A percentile compares a stretch with the other conserved stretches of the same genome.
Conservation (phyloP, 2,797 vertebrate species). For the Tapera naevia region DNA sequence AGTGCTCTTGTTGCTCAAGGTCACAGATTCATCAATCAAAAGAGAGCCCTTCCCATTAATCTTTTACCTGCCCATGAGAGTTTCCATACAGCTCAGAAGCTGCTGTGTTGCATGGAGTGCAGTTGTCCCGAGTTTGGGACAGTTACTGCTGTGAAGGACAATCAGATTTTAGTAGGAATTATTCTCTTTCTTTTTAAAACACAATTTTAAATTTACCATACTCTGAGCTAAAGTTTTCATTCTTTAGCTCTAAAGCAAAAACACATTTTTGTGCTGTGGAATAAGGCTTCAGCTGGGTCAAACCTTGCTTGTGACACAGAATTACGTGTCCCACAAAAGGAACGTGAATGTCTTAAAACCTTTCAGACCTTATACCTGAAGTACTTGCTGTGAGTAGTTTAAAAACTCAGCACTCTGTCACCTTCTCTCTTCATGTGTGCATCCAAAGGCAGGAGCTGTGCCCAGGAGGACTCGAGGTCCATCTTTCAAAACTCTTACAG, state of each 20-base stretch:
- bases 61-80: conserved; percentile 28
- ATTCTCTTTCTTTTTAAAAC: neutral
- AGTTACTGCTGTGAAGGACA: neutral
- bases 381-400: neutral
- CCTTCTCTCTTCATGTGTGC: neutral
- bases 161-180: neutral
- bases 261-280: neutral
- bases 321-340: fast-evolving
- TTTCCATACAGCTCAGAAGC: neutral
- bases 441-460: neutral
- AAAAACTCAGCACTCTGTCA: neutral
- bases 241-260: neutral
- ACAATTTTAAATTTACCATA: neutral
- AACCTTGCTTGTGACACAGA: neutral
- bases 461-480: neutral
- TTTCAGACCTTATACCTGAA: neutral
- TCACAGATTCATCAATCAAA: conserved; percentile 60
- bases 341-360: neutral
- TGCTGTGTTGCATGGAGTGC: neutral
- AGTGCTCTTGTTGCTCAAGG: conserved; percentile 50
- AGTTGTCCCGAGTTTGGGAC: neutral
- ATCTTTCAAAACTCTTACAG: neutral
- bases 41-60: conserved; percentile 32
- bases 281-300: neutral
- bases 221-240: neutral